These are phyloP conservation scores for Prunella himalayana DNA, from an alignment of 2,113 vertebrate genomes.

Conservation along the genomic window DNA sequence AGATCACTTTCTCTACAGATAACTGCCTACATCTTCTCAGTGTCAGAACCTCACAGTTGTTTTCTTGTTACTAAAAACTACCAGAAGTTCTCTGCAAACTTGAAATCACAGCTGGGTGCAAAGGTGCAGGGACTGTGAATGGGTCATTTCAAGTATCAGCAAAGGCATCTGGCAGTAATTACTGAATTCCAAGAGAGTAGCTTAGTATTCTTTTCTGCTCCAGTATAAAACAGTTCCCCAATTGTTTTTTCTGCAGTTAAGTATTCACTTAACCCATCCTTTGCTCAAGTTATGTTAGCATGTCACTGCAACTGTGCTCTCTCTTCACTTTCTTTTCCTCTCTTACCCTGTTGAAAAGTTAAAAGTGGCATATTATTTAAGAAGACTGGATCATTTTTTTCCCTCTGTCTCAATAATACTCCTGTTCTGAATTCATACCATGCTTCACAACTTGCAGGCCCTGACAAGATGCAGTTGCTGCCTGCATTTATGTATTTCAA, in stretches of 20 bases:
- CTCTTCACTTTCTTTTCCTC: not conserved
- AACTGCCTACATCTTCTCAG: not conserved
- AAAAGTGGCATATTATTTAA: not conserved
- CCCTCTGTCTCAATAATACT: not conserved
- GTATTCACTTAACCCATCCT: not conserved
- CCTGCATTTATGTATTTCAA: not conserved
- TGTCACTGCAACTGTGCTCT: not conserved
- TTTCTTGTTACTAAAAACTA: not conserved
- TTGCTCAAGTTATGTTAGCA: not conserved
- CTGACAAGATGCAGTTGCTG: not conserved
- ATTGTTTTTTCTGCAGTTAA: not conserved
- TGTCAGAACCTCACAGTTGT: not conserved
- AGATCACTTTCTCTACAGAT: not conserved
- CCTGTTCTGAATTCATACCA: not conserved
- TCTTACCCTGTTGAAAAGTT: not conserved
- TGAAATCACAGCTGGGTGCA: not conserved
- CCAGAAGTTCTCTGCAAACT: not conserved
- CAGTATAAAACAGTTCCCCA: not conserved
- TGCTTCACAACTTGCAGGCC: not conserved
- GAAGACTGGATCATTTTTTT: not conserved
- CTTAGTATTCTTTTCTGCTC: not conserved
- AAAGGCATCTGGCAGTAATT: not conserved
- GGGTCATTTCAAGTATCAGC: not conserved
- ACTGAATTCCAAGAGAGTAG: not conserved
- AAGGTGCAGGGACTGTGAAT: not conserved